These are phyloP conservation scores for Peromyscus polionotus DNA, from an alignment of 2,113 vertebrate genomes.

Conservation along the genomic window DNA sequence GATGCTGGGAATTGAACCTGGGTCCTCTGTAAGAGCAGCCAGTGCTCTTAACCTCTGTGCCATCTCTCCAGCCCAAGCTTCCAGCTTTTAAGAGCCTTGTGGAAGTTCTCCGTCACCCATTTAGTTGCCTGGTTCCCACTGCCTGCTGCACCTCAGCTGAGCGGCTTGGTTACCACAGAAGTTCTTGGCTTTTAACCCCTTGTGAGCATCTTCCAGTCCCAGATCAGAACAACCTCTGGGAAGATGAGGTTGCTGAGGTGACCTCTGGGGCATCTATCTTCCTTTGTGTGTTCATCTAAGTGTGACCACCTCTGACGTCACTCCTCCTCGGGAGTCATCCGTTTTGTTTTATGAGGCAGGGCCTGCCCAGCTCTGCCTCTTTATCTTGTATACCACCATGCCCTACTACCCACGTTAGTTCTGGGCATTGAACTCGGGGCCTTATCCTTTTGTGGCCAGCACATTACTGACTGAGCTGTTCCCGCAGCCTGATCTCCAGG, in stretches of 20 bases:
- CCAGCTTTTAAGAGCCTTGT: conserved; percentile 61
- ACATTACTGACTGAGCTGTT: not conserved
- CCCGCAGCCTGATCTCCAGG: not conserved
- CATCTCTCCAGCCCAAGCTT: not conserved
- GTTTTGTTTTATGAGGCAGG: not conserved
- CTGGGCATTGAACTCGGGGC: not conserved
- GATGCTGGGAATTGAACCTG: too few species aligned
- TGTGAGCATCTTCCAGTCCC: not conserved
- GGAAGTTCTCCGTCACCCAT: conserved; percentile 35
- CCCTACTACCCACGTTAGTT: too few species aligned
- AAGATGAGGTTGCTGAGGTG: not conserved
- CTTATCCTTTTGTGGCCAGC: not conserved
- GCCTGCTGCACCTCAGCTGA: not conserved
- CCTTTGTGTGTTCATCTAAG: not conserved
- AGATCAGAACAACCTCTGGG: not conserved
- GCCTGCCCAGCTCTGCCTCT: not conserved
- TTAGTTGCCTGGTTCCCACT: conserved; percentile 36
- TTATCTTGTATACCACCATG: too few species aligned
- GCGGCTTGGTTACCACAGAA: not conserved
- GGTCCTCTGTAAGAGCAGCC: too few species aligned
- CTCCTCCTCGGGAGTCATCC: not conserved
- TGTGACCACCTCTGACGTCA: not conserved
- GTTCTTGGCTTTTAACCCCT: conserved; percentile 57
- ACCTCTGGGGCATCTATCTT: not conserved
- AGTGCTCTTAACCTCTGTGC: too few species aligned